Conservation (phyloP, 2,888 invertebrate genomes). For the Drosophila maculinotata region DNA sequence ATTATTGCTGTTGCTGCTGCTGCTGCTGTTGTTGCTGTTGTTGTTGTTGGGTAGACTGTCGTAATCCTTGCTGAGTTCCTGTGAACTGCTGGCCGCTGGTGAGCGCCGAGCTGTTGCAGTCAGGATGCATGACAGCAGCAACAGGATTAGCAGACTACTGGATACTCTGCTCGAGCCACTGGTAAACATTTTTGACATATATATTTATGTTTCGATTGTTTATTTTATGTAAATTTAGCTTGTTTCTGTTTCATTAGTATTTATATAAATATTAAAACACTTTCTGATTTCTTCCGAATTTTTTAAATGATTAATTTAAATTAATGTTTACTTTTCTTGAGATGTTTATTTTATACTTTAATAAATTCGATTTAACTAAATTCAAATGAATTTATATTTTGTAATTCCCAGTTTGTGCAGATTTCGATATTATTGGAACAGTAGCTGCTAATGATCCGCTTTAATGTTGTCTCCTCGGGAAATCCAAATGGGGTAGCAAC, state of each 20-base stretch:
- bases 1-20: background rate
- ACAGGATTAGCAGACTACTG: conserved; percentile 36
- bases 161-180: conserved; percentile 30
- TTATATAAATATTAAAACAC: no score
- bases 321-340: background rate
- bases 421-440: no score
- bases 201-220: conserved; percentile 40
- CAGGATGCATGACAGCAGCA: conserved; percentile 30
- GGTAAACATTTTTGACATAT: conserved; percentile 57
- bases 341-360: no score
- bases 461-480: background rate
- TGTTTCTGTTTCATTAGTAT: background rate
- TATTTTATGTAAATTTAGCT: background rate
- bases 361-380: no score
- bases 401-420: no score
- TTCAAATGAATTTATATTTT: conserved; percentile 31
- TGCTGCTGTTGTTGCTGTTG: background rate
- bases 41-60: conserved; percentile 16
- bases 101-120: conserved; percentile 25
- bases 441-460: background rate
- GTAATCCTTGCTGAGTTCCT: conserved; percentile 58
- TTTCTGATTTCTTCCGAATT: no score
- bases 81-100: conserved; percentile 51
- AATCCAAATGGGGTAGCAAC: conserved; percentile 39
- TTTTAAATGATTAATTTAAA: no score